Base-by-base conservation (phyloP, 2,888 invertebrate genomes). In the Drosophila macrospina region DNA sequence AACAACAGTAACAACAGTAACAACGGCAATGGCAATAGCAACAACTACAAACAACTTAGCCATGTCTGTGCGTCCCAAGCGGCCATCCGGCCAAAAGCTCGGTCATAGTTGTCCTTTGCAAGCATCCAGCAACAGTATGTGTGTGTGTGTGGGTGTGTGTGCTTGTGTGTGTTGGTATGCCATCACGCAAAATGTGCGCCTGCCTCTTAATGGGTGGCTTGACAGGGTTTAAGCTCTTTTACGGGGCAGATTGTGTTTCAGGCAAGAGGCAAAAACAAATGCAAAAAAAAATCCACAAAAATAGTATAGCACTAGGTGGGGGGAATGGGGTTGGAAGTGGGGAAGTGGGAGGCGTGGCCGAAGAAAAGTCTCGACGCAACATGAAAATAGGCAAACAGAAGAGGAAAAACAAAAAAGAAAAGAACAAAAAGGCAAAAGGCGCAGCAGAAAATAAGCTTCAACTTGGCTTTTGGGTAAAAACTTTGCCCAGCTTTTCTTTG, bases 201-300 rank as follows among this genome's bases (percentile, higher is more conserved):
- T 74, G 79, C 71, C 75, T 72, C 85, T 80, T 86, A 89, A 88
- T 90, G 89, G 90, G 83, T 89, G 89, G 89, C 88, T 78, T 89
- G 88, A 86, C 88, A 86, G 83, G 81, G 86, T 83, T 89, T 83
- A 86, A 89, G 88, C 88, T 86, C 88, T 87, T 86, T 86, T 85
- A 88, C 82, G 85, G 88, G 74, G 78, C 86, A 88, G 86, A 88
- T 86, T 86, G 88, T 86, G 85, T 88, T 84, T 81, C 85, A 79
- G 63, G 63, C 69, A 68, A 61, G 54, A 77, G 60, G n/a, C 55
- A 55, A 69, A 76, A 74, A 67, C 47, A 60, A 71, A 44, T n/a
- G 56, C 24, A 50, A 63, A 55, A 60, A 68, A 61, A 56, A 52
- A 47, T 48, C 13, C 34, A 44, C 51, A 51, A 51, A 69, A 50